phyloP scores from a whole-genome alignment of 2,113 vertebrate genomes.

The Poeciliopsis prolifica region DNA sequence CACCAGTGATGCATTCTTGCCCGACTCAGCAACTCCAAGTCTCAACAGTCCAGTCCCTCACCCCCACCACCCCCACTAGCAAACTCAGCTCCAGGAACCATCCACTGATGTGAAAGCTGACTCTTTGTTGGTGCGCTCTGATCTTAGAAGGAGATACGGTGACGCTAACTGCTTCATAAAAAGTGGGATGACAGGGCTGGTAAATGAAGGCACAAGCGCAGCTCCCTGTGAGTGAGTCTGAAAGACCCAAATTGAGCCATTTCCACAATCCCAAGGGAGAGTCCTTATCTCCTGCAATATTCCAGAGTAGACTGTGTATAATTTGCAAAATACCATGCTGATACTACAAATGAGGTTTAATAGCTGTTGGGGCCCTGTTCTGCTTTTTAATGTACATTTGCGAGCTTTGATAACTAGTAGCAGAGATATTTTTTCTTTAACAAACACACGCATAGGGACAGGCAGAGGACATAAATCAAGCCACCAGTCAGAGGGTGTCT shows the following conservation, averaged over 20 bases:
- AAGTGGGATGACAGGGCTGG: constrained; percentile 52
- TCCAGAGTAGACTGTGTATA: constrained; percentile 75
- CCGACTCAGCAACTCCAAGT: constrained; percentile 62
- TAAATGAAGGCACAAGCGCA: constrained; percentile 53
- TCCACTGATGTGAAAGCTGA: constrained; percentile 67
- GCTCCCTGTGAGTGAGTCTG: constrained; percentile 69
- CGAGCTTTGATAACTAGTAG: constrained; percentile 69
- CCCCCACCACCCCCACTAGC: constrained; percentile 4
- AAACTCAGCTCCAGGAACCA: constrained; percentile 48
- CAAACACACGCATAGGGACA: constrained; percentile 8
- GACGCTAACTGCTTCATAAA: constrained; percentile 52
- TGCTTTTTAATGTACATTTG: constrained; percentile 69
- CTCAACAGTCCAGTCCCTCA: constrained; percentile 21
- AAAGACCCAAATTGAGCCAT: constrained; percentile 77
- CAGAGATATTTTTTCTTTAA: constrained; percentile 59
- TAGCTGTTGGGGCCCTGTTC: constrained; percentile 75
- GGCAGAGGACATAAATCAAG: constrained; percentile 31
- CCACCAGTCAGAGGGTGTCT: constrained; percentile 63
- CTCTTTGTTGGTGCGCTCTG: constrained; percentile 72
- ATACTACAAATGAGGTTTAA: constrained; percentile 83
- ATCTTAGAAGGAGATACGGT: constrained; percentile 78
- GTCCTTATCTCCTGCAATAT: constrained; percentile 73
- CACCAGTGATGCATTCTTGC: constrained; percentile 60
- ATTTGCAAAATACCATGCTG: constrained; percentile 78
- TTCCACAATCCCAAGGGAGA: constrained; percentile 65